Base-by-base conservation (phyloP, 1,140 invertebrate species). In the Phymastichus coffea region DNA sequence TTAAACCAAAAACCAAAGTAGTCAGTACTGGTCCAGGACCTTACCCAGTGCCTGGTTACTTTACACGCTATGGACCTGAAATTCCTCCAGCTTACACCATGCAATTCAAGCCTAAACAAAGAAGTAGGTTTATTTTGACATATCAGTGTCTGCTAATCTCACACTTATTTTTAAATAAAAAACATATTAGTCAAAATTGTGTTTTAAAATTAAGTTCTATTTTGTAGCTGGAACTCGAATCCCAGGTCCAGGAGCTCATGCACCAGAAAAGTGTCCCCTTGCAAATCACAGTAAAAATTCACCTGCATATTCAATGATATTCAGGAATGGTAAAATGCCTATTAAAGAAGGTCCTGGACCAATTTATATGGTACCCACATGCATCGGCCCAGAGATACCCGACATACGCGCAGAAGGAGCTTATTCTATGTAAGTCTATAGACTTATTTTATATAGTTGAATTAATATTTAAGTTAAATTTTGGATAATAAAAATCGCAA, bases 231-330 rank as follows among this genome's bases (percentile, higher is more conserved):
- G 15, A 10, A 9, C 30, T 25, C 20, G 2, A 37, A 28, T 51
- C 26, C 79, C 79, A 22, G 77, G 79, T 59, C 76, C 79, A 1
- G 76, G 73, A 25, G 70, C 75, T 6, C 77, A 80, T 55, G 64
- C 65, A 23, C 72, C 76, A 14, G 74, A 80, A 41, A 60, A 66
- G 35, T 70, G 66, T 53, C 70, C 66, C 14, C 66, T 66, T 3
- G 64, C 74, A 49, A 78, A 77, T 63, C 75, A 78, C 53, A 49
- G 28, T 22, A 49, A 22, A 8, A 70, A 67, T 65, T 43, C 74
- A 19, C 70, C 77, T 26, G 70, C 72, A 17, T 77, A 69, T 22
- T 70, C 65, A 1, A 66, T 75, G 6, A 65, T 63, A 37, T 44
- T 49, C 10, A 68, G 65, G 63, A 35, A 40, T 10, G n/a, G 43